Percentiles rank a stretch among this genome's conserved stretches.
phyloP scores from a whole-genome alignment of 2,888 invertebrate genomes.

The Heliconius erato region DNA sequence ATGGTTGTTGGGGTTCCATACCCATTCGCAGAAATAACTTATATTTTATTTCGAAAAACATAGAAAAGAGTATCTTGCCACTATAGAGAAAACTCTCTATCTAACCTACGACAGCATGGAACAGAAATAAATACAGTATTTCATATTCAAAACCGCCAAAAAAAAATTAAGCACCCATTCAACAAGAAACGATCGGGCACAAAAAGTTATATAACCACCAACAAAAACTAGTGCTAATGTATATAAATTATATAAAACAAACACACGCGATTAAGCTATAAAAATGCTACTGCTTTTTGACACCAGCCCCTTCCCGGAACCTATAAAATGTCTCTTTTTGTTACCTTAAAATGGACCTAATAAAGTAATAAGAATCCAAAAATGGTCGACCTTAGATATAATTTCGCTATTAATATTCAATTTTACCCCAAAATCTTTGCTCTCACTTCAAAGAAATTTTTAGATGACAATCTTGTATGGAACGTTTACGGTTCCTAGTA shows the following conservation, averaged over 20 bases:
- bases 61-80: background rate
- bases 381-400: conserved; percentile 72
- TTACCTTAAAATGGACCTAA: conserved; percentile 79
- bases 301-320: conserved; percentile 78
- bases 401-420: conserved; percentile 86
- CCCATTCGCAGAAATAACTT: too few relatives aligned
- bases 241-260: conserved; percentile 73
- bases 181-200: background rate
- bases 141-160: background rate
- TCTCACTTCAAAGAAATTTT: conserved; percentile 82
- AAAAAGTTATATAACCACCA: conserved; percentile 57
- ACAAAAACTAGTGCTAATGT: conserved; percentile 61
- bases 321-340: conserved; percentile 80
- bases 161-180: background rate
- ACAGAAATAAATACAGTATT: background rate
- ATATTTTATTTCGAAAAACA: too few relatives aligned
- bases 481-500: conserved; percentile 80
- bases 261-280: conserved; percentile 79
- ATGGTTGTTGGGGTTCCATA: too few relatives aligned
- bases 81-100: too few relatives aligned
- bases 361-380: conserved; percentile 82
- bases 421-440: conserved; percentile 78
- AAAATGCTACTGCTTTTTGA: conserved; percentile 85
- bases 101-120: too few relatives aligned
- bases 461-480: conserved; percentile 76